These are phyloP conservation scores for Sphaeramia orbicularis DNA, from an alignment of 2,797 vertebrate species.

Conservation along the genomic window DNA sequence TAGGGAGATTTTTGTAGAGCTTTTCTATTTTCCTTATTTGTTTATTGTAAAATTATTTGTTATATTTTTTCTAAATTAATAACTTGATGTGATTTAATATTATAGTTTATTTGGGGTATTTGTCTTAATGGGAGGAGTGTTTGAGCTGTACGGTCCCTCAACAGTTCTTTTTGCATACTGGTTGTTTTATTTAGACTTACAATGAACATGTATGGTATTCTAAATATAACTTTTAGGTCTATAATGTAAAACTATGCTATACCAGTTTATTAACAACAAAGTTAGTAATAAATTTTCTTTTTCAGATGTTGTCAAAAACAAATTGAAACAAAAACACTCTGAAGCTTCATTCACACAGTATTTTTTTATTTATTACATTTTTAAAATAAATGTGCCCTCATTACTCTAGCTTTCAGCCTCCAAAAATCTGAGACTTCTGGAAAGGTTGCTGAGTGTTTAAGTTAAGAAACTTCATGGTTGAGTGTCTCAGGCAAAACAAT, in stretches of 20 bases:
- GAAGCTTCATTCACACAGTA: no score
- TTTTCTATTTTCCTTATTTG: constrained; percentile 25
- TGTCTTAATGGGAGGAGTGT: background rate
- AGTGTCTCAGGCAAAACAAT: no score
- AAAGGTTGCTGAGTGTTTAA: no score
- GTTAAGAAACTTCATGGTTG: no score
- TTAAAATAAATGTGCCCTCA: no score
- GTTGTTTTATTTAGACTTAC: constrained; percentile 31
- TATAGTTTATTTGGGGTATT: constrained; percentile 26
- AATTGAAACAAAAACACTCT: background rate
- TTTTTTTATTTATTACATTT: no score
- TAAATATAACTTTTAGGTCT: constrained; percentile 14
- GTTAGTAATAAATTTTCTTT: constrained; percentile 12
- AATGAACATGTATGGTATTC: background rate
- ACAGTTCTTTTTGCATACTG: constrained; percentile 1
- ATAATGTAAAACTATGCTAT: constrained; percentile 18
- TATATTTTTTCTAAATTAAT: constrained; percentile 37
- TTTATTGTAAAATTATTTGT: constrained; percentile 28
- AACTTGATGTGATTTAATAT: constrained; percentile 29
- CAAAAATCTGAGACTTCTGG: no score
- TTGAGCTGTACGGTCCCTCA: constrained; percentile 44
- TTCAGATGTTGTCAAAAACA: constrained; percentile 13
- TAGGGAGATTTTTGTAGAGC: constrained; percentile 27
- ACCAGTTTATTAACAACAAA: constrained; percentile 1
- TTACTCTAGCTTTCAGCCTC: no score